Evolutionary conservation across 2,113 vertebrate genomes (phyloP).

Genomic region (Halichoeres trimaculatus): DNA sequence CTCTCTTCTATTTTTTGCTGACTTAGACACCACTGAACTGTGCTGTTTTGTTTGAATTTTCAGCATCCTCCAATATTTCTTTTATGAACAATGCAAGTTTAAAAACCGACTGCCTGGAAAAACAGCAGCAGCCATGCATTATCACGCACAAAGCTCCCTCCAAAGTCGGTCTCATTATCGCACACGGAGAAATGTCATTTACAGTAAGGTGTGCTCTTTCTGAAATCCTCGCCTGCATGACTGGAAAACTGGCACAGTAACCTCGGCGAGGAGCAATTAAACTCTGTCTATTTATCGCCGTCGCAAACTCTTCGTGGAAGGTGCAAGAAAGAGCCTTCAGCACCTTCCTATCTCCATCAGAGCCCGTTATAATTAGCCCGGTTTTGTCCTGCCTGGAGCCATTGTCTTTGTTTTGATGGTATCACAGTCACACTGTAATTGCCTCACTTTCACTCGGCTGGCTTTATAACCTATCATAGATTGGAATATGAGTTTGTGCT

Average conservation of each 20-base stretch:
- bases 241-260: constrained; percentile 48
- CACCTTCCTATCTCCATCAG: constrained; percentile 60
- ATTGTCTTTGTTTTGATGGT: constrained; percentile 72
- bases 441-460: constrained; percentile 60
- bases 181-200: constrained; percentile 52
- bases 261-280: constrained; percentile 63
- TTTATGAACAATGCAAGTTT: constrained; percentile 11
- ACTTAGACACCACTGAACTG: neutral
- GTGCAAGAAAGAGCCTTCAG: constrained; percentile 44
- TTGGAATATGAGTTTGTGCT: constrained; percentile 48
- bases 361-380: constrained; percentile 66
- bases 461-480: constrained; percentile 63
- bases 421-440: constrained; percentile 63
- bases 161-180: constrained; percentile 48
- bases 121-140: constrained; percentile 15
- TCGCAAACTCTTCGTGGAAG: constrained; percentile 48
- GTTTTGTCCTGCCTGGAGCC: constrained; percentile 63
- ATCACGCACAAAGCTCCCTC: constrained; percentile 3
- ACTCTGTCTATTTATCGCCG: constrained; percentile 64
- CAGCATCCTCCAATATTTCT: neutral
- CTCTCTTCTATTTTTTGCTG: constrained; percentile 40
- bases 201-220: constrained; percentile 13
- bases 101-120: constrained; percentile 8
- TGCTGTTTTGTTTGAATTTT: constrained; percentile 37
- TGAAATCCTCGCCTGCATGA: constrained; percentile 23